Evolutionary conservation across 2,797 vertebrate species (phyloP).

Genomic region (Apogon hyalosoma): DNA sequence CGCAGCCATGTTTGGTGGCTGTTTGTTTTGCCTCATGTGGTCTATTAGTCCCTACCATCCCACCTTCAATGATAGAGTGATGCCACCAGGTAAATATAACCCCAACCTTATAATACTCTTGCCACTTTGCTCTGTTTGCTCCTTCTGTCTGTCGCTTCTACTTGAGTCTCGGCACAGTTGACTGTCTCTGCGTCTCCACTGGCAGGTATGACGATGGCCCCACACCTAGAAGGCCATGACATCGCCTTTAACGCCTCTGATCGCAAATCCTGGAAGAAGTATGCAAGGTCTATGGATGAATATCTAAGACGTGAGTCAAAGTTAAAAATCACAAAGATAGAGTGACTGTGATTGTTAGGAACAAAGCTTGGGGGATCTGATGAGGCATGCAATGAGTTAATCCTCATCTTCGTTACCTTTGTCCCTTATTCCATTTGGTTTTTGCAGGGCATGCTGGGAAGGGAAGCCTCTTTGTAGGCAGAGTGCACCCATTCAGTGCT

Average conservation of each 20-base stretch:
- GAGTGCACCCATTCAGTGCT: slow-evolving; percentile 76
- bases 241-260: slow-evolving; percentile 91
- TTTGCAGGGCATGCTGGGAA: slow-evolving; percentile 81
- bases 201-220: slow-evolving; percentile 96
- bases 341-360: background rate
- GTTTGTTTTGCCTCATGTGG: slow-evolving; percentile 93
- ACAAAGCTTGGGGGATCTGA: slow-evolving; percentile 12
- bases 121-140: slow-evolving; percentile 5
- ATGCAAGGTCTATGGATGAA: slow-evolving; percentile 88
- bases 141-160: slow-evolving; percentile 53
- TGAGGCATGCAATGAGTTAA: slow-evolving; percentile 59
- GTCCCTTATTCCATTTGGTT: slow-evolving; percentile 71
- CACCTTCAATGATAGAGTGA: slow-evolving; percentile 92
- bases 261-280: slow-evolving; percentile 91
- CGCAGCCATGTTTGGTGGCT: slow-evolving; percentile 95
- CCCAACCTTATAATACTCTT: slow-evolving; percentile 5
- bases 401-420: slow-evolving; percentile 68
- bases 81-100: slow-evolving; percentile 90
- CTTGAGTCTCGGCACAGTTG: slow-evolving; percentile 75
- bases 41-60: slow-evolving; percentile 94
- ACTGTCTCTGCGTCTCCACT: slow-evolving; percentile 82
- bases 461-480: slow-evolving; percentile 84
- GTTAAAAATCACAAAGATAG: background rate
- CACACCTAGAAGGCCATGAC: slow-evolving; percentile 88
- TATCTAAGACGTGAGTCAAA: slow-evolving; percentile 90